Conservation (phyloP, 2,113 vertebrate species). For the Grus americana region DNA sequence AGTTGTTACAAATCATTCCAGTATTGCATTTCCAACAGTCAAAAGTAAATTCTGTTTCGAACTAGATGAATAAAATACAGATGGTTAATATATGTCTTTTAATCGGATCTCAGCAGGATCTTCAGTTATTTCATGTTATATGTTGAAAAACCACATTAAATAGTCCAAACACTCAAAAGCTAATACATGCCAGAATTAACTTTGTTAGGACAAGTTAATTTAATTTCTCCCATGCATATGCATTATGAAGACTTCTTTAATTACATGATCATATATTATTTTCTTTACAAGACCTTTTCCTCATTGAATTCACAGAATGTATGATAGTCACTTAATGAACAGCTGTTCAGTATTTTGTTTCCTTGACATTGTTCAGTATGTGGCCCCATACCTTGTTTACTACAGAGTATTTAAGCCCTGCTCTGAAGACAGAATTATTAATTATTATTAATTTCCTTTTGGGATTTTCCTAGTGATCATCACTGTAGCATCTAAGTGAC, state of each 20-base stretch:
- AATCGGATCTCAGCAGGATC: not conserved
- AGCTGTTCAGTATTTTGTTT: conserved; percentile 16
- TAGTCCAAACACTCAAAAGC: not conserved
- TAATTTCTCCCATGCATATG: not conserved
- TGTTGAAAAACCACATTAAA: not conserved
- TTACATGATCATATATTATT: not conserved
- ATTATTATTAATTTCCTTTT: conserved; percentile 5
- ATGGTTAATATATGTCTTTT: not conserved
- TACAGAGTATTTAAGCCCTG: not conserved
- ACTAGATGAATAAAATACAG: not conserved
- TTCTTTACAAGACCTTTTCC: not conserved
- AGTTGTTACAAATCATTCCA: not conserved
- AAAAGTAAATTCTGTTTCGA: not conserved
- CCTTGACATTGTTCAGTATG: not conserved
- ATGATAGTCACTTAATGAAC: not conserved
- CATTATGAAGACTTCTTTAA: conserved; percentile 3
- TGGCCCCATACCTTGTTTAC: not conserved
- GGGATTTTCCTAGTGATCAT: not conserved
- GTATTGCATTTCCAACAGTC: not conserved
- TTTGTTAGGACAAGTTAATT: not conserved
- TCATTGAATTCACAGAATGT: not conserved
- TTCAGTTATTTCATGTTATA: not conserved
- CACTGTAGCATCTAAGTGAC: not conserved
- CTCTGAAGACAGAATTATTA: not conserved
- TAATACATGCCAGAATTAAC: not conserved